phyloP scores from a whole-genome alignment of 2,113 vertebrate genomes.

The Platysternon megacephalum region DNA sequence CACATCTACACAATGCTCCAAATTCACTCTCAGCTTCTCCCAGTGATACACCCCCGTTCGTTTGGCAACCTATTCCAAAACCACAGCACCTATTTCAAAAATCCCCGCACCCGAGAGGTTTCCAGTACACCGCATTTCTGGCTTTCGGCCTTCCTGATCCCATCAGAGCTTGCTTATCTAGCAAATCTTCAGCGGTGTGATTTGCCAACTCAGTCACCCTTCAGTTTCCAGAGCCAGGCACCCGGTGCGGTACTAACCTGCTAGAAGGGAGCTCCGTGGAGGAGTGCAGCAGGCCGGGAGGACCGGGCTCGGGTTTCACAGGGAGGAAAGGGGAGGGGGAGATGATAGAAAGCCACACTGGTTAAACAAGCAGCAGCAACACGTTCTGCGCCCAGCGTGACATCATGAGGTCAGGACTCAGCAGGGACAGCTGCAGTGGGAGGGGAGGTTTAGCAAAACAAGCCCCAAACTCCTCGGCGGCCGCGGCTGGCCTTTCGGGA shows the following conservation, averaged over 20 bases:
- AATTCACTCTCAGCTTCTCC: rapidly evolving
- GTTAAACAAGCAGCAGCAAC: constrained; percentile 21
- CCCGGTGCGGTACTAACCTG: background rate
- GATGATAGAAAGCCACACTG: background rate
- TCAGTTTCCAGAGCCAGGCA: background rate
- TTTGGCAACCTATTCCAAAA: background rate
- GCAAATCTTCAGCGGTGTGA: background rate
- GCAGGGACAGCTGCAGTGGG: constrained; percentile 1
- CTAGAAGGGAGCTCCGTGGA: background rate
- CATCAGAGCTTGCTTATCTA: background rate
- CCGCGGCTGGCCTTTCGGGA: rapidly evolving
- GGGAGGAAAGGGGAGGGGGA: background rate
- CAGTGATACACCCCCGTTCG: background rate
- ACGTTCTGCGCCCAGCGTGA: background rate
- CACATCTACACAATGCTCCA: background rate
- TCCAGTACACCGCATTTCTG: rapidly evolving
- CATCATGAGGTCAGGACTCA: constrained; percentile 30
- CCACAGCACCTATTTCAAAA: rapidly evolving
- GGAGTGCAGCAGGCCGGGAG: background rate
- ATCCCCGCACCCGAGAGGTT: rapidly evolving
- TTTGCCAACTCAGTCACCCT: rapidly evolving
- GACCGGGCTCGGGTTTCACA: constrained; percentile 2
- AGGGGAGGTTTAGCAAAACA: background rate
- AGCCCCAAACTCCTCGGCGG: background rate
- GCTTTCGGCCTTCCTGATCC: background rate